Evolutionary conservation across 2,888 invertebrate genomes (phyloP), one percentile per base, ranked within the genome.

Genomic region (Brachyptera putata): DNA sequence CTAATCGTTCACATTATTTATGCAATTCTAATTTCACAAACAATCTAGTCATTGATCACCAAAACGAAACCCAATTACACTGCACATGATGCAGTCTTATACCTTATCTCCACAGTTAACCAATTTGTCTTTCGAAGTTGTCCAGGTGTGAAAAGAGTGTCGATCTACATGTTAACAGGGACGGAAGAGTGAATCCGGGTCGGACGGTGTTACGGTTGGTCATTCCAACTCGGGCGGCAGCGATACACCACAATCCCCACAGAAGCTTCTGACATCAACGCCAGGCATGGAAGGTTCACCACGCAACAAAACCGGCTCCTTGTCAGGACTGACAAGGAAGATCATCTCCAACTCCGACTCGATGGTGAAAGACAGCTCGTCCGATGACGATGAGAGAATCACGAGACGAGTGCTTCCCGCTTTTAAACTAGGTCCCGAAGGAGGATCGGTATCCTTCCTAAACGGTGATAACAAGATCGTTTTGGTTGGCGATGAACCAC

Each of bases 241-340:
- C 64, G 73, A 75, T 30, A 60, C 41, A 11, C 59, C 56, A 41
- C 16, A 56, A 48, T 22, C 60, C 56, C 26, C 37, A 16, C 78
- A 13, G 14, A 26, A 18, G 11, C 39, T 88, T 55, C n/a, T n/a
- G n/a, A n/a, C n/a, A n/a, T n/a, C n/a, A n/a, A n/a, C n/a, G n/a
- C n/a, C n/a, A n/a, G 83, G 87, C 16, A 89, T 90, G 75, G 87
- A 87, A 0, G 84, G 85, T 41, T 87, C 88, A 5, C n/a, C n/a
- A n/a, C n/a, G n/a, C n/a, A n/a, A n/a, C n/a, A n/a, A n/a, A n/a
- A n/a, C n/a, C n/a, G n/a, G n/a, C n/a, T n/a, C n/a, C n/a, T n/a
- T n/a, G n/a, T n/a, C n/a, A n/a, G n/a, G n/a, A n/a, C 87, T 87
- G 75, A 85, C 87, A 57, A 85, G 86, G 14, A 79, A 83, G 61